Conservation (phyloP, 1,140 invertebrate species). For the Drosophila grimshawi region DNA sequence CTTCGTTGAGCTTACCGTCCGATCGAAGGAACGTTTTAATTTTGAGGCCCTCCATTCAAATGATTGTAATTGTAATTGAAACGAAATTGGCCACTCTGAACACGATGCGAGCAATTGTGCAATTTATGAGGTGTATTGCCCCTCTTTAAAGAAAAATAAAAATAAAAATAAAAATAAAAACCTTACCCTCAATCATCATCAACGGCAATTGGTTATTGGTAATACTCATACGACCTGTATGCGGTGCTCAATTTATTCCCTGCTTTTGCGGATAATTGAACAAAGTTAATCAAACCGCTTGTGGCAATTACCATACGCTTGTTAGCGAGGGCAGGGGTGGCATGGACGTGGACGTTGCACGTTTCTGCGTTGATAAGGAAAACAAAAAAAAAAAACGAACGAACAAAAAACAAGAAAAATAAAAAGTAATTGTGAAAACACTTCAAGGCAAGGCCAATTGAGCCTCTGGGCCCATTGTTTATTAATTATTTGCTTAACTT, state of each 20-base stretch:
- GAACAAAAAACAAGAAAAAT: not conserved
- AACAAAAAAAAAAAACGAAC: not conserved
- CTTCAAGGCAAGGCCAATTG: constrained; percentile 64
- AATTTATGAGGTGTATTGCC: constrained; percentile 6
- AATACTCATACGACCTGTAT: constrained; percentile 28
- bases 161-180: too few species aligned
- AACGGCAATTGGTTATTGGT: constrained; percentile 11
- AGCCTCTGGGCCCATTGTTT: constrained; percentile 54
- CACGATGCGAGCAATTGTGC: constrained; percentile 18
- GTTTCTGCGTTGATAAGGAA: constrained; percentile 33
- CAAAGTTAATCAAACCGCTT: constrained; percentile 20
- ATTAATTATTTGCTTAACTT: constrained; percentile 74
- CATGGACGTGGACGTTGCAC: constrained; percentile 4
- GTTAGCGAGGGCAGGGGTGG: not conserved
- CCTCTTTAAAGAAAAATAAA: too few species aligned
- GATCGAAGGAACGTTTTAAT: constrained; percentile 33
- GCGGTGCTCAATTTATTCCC: constrained; percentile 3
- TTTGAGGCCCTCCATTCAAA: constrained; percentile 52
- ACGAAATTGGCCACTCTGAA: constrained; percentile 47
- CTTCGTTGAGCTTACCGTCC: not conserved
- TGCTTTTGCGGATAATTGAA: constrained; percentile 60
- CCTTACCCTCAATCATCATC: not conserved
- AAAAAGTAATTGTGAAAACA: constrained; percentile 40
- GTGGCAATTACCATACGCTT: constrained; percentile 27
- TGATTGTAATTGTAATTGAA: constrained; percentile 63